Conservation (phyloP, 2,113 vertebrate genomes). For the Cromileptes altivelis region DNA sequence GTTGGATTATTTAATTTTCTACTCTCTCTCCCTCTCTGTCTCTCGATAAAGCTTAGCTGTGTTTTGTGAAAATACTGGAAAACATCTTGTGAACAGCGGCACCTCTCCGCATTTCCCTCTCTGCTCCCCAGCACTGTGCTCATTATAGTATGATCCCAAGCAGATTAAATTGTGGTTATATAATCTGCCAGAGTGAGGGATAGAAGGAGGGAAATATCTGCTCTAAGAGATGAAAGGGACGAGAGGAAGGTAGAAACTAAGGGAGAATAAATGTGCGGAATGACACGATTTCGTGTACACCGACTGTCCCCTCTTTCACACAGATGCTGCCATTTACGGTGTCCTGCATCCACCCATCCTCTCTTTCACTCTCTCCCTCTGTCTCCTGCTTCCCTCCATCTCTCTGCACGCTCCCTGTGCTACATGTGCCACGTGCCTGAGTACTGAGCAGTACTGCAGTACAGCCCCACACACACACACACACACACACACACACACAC, state of each 20-base stretch:
- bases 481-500: constrained; percentile 38
- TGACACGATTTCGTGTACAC: background rate
- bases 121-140: constrained; percentile 19
- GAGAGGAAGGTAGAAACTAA: constrained; percentile 20
- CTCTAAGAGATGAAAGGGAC: constrained; percentile 1
- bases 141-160: constrained; percentile 65
- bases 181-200: constrained; percentile 57
- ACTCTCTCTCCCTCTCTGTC: background rate
- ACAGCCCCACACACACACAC: constrained; percentile 47
- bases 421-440: constrained; percentile 69
- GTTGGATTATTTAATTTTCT: background rate
- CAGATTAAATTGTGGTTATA: constrained; percentile 78
- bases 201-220: constrained; percentile 23
- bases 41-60: background rate
- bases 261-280: constrained; percentile 1
- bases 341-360: constrained; percentile 32
- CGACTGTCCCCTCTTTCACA: background rate
- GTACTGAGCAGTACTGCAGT: constrained; percentile 68
- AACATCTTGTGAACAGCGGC: constrained; percentile 11
- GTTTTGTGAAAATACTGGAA: background rate
- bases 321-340: constrained; percentile 31
- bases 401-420: constrained; percentile 57
- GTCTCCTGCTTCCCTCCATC: constrained; percentile 50
- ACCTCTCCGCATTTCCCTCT: background rate
- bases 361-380: background rate